Base-by-base conservation (phyloP, 2,797 vertebrate genomes). In the Rhinoraja longicauda region DNA sequence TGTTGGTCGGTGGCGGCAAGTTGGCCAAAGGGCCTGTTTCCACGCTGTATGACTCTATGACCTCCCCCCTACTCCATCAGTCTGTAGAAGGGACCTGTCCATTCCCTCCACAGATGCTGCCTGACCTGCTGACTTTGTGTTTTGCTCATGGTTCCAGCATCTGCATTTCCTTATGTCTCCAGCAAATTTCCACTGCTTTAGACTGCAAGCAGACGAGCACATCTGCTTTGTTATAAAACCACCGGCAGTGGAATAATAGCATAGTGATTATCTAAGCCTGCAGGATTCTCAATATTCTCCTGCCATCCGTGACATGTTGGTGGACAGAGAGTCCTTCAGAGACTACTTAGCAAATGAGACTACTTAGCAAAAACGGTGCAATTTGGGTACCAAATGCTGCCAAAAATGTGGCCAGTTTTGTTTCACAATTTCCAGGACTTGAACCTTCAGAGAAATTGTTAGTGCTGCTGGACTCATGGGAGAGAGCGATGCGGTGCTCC, bases 161-260 rank as follows among this genome's bases (percentile, higher is more conserved):
- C 45, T 53, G 45, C 45, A 5, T 45, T 53, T 53, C 5, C 45
- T 53, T 53, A n/a, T n/a, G 45, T 53, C 45, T 53, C 67, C 67
- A 53, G 70, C 24, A 9, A 10, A 73, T 91, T 13, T 91, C 90
- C 39, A 64, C 67, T 29, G 67, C 10, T 13, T 73, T 91, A 36
- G 67, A 91, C 39, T 90, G 64, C 21, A 21, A 70, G 32, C 9
- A 21, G 64, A 70, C 32, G 29, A 17, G 39, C 9, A 12, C 62
- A 24, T 90, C 86, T 90, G 86, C 62, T 91, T 73, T 91, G 32
- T 67, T 45, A 45, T 15, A 29, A 70, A 91, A 91, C 67, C 36
- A 73, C 64, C 24, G 84, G 81, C 45, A 57, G 39, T 6, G 39
- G 21, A 45, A 39, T 24, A 73, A 88, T 29, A 91, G 62, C 72